These are phyloP conservation scores for Agrochola macilenta DNA, from an alignment of 2,888 invertebrate species.

Conservation along the genomic window DNA sequence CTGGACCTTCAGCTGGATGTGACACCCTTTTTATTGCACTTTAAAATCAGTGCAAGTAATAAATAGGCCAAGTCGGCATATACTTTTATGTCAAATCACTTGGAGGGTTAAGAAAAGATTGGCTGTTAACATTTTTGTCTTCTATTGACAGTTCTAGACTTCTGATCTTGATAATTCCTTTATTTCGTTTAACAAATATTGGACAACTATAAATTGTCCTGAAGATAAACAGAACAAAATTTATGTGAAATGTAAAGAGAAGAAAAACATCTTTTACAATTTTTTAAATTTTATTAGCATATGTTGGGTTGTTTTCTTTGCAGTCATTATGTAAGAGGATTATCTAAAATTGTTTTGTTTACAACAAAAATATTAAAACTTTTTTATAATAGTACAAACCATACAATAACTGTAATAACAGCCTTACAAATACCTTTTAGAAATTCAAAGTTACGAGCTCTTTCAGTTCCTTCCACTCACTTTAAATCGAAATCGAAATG, in stretches of 20 bases:
- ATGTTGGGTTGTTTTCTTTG: background rate
- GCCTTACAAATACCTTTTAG: conserved; percentile 34
- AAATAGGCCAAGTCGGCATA: conserved; percentile 34
- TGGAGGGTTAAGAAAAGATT: background rate
- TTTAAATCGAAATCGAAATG: conserved; percentile 81
- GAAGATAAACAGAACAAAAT: background rate
- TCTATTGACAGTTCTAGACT: background rate
- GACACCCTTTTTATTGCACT: conserved; percentile 68
- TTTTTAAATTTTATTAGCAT: background rate
- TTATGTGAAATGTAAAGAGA: background rate
- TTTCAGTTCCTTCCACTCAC: conserved; percentile 74
- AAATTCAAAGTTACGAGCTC: conserved; percentile 62
- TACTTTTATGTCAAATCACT: conserved; percentile 13
- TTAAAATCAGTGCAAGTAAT: conserved; percentile 40
- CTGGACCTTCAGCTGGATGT: conserved; percentile 73
- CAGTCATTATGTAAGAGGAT: background rate
- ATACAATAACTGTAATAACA: conserved; percentile 28
- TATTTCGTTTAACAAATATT: background rate
- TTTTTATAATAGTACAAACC: background rate
- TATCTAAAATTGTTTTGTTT: background rate
- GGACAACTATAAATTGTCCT: background rate
- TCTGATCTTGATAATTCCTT: background rate
- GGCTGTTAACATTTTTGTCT: no score
- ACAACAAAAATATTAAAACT: no score
- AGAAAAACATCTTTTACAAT: background rate